Conservation (phyloP, 2,888 invertebrate genomes). For the Macrophya annulata region DNA sequence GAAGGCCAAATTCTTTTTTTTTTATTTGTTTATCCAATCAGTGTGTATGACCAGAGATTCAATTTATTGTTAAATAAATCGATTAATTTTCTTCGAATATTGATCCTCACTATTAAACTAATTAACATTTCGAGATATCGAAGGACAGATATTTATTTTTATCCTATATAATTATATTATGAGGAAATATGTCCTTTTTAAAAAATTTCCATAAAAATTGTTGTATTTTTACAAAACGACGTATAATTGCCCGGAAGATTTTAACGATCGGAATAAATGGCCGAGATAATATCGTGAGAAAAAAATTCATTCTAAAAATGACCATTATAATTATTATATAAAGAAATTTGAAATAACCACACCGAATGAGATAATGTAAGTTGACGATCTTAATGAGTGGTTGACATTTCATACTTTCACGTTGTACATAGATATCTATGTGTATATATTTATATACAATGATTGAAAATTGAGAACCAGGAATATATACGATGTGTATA, state of each 20-base stretch:
- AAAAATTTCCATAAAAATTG: neutral
- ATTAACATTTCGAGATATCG: neutral
- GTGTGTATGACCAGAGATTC: neutral
- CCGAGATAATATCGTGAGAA: no score
- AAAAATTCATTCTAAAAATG: neutral
- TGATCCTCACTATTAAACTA: neutral
- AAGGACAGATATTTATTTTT: neutral
- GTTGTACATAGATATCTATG: neutral
- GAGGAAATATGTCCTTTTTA: neutral
- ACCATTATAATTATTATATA: neutral
- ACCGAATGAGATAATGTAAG: neutral
- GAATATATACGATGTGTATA: neutral
- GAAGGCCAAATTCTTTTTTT: neutral
- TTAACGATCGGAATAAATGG: no score
- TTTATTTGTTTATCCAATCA: neutral
- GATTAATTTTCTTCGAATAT: neutral
- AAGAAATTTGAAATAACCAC: neutral
- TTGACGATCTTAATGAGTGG: neutral
- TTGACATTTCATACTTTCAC: constrained; percentile 45
- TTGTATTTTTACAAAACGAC: neutral
- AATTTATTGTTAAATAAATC: neutral
- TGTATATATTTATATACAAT: neutral
- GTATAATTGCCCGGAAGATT: neutral
- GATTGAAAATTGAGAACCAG: constrained; percentile 28
- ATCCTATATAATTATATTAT: neutral